These are phyloP conservation scores for Mesitornis unicolor DNA, from an alignment of 2,113 vertebrate genomes.

Conservation along the genomic window DNA sequence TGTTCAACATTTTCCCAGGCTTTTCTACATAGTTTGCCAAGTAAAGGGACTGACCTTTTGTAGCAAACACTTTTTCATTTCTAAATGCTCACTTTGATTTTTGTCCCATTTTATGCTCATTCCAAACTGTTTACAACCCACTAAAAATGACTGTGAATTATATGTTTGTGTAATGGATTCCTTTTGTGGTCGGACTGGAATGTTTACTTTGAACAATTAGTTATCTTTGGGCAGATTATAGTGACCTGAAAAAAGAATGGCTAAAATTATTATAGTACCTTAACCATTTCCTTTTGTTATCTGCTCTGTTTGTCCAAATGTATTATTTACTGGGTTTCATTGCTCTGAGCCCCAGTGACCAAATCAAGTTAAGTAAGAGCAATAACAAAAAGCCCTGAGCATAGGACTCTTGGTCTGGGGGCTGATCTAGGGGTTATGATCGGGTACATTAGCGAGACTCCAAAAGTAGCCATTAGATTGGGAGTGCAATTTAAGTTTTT, in stretches of 20 bases:
- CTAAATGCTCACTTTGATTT: slow-evolving; percentile 92
- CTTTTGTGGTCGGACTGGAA: slow-evolving; percentile 84
- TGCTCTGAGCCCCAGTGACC: neutral
- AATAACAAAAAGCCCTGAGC: neutral
- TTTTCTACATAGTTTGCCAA: slow-evolving; percentile 89
- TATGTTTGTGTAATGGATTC: slow-evolving; percentile 92
- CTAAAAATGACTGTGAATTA: slow-evolving; percentile 93
- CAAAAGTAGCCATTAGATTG: neutral
- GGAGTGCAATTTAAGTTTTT: neutral
- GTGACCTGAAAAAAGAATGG: slow-evolving; percentile 80
- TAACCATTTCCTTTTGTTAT: slow-evolving; percentile 78
- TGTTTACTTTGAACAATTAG: slow-evolving; percentile 90
- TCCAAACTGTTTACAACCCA: slow-evolving; percentile 91
- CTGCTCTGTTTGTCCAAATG: slow-evolving; percentile 40
- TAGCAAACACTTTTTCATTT: slow-evolving; percentile 90
- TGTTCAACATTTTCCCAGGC: slow-evolving; percentile 91
- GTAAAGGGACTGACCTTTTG: slow-evolving; percentile 89
- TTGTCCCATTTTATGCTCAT: slow-evolving; percentile 88
- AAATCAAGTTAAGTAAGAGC: slow-evolving; percentile 1
- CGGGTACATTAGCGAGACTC: neutral
- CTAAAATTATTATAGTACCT: slow-evolving; percentile 83
- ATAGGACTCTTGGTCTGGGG: neutral
- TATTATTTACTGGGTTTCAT: slow-evolving; percentile 47
- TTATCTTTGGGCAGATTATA: slow-evolving; percentile 87
- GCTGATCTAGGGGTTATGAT: neutral